These are phyloP conservation scores for Diarsia brunnea DNA, from an alignment of 2,888 invertebrate genomes.

Conservation along the genomic window DNA sequence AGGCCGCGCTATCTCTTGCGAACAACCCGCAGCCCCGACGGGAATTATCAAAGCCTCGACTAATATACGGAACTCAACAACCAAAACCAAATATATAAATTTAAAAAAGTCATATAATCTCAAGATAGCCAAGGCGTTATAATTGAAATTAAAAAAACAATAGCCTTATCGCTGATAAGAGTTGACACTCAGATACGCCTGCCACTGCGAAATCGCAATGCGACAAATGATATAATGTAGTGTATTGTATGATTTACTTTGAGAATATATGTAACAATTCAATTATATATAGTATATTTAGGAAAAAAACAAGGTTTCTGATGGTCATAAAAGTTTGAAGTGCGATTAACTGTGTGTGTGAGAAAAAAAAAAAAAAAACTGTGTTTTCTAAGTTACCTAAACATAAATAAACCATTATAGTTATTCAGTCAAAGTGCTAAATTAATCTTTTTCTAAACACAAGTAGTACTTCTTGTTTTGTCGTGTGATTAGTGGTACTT, in stretches of 20 bases:
- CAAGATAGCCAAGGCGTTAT: slow-evolving; percentile 46
- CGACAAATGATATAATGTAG: slow-evolving; percentile 40
- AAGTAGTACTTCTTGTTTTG: neutral
- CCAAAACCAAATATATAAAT: slow-evolving; percentile 20
- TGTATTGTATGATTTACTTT: slow-evolving; percentile 35
- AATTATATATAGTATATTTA: neutral
- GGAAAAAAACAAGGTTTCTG: neutral
- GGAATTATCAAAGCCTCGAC: too few species aligned
- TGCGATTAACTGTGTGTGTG: slow-evolving; percentile 5
- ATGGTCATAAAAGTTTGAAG: neutral
- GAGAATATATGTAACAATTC: slow-evolving; percentile 7
- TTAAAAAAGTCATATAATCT: slow-evolving; percentile 50
- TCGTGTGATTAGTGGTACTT: too few species aligned
- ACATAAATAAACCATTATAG: neutral
- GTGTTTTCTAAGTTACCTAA: neutral
- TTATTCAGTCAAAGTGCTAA: neutral
- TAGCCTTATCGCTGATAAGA: slow-evolving; percentile 67
- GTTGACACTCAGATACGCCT: slow-evolving; percentile 33
- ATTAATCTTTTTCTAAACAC: neutral
- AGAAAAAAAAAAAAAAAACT: neutral
- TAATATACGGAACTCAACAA: slow-evolving; percentile 25
- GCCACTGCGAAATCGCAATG: slow-evolving; percentile 54
- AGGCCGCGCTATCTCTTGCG: too few species aligned
- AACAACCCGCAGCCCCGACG: too few species aligned
- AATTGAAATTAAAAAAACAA: slow-evolving; percentile 68